phyloP scores from a whole-genome alignment of 2,888 invertebrate genomes.

The Tribolium freemani region DNA sequence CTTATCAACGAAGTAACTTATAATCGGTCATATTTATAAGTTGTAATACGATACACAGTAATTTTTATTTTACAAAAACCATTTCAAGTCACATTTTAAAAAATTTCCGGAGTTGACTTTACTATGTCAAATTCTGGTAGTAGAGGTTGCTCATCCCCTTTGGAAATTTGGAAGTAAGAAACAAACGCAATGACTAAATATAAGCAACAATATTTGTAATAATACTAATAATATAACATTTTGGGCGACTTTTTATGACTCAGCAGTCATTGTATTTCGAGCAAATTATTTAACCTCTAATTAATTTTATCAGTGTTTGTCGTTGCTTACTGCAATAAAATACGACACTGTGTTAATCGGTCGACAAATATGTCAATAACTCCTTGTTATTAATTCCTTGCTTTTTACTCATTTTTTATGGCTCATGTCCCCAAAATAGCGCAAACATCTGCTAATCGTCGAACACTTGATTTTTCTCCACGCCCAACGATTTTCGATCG shows the following conservation, averaged over 20 bases:
- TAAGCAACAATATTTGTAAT: too few relatives aligned
- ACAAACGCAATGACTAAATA: too few relatives aligned
- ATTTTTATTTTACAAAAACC: not conserved
- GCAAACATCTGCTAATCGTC: not conserved
- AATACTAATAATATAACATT: too few relatives aligned
- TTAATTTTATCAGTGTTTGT: constrained; percentile 15
- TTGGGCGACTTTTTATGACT: too few relatives aligned
- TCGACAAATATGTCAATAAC: not conserved
- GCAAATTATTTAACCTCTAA: not conserved
- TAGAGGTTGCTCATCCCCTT: too few relatives aligned
- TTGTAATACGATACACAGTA: too few relatives aligned
- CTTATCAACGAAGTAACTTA: not conserved
- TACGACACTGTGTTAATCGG: constrained; percentile 1
- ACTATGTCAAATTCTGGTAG: too few relatives aligned
- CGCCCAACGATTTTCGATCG: too few relatives aligned
- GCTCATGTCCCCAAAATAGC: not conserved
- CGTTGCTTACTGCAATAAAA: not conserved
- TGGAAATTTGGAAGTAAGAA: too few relatives aligned
- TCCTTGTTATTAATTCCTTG: not conserved
- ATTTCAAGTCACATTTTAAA: not conserved
- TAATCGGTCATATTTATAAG: not conserved
- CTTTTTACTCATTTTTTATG: too few relatives aligned
- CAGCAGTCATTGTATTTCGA: not conserved
- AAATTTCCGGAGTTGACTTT: too few relatives aligned
- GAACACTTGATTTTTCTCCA: too few relatives aligned